Conservation (phyloP, 2,888 invertebrate genomes). For the Oscheius sp. region DNA sequence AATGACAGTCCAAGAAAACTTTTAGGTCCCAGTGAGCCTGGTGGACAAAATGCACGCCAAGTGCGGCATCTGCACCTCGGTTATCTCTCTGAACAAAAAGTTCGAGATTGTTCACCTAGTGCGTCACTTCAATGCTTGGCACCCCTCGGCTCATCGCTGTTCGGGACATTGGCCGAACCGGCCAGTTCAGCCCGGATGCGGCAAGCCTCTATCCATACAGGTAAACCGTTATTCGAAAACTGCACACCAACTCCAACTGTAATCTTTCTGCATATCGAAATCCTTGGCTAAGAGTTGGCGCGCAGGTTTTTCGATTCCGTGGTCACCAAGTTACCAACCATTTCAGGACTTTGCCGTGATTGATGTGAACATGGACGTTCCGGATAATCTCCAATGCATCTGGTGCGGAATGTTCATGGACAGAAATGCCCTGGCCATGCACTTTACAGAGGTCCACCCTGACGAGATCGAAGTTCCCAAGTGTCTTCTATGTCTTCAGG, state of each 20-base stretch:
- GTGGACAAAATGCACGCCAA: conserved; percentile 72
- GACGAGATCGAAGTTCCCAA: conserved; percentile 72
- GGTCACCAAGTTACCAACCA: no score
- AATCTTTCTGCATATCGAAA: no score
- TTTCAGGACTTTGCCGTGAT: conserved; percentile 70
- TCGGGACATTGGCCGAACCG: conserved; percentile 65
- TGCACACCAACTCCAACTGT: not conserved
- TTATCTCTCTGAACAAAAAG: conserved; percentile 71
- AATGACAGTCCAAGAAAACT: not conserved
- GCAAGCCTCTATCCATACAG: conserved; percentile 45
- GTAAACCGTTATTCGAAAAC: conserved; percentile 15
- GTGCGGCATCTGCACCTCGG: conserved; percentile 69
- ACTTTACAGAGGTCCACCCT: conserved; percentile 71
- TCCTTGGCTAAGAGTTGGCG: no score
- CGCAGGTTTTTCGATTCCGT: no score
- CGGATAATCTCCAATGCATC: conserved; percentile 72
- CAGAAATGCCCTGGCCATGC: conserved; percentile 62
- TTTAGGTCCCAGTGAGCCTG: conserved; percentile 67
- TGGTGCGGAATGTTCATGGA: conserved; percentile 73
- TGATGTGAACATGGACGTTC: conserved; percentile 50
- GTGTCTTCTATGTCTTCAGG: conserved; percentile 68
- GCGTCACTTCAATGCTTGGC: conserved; percentile 73
- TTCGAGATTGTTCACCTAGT: conserved; percentile 72
- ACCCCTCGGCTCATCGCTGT: conserved; percentile 71
- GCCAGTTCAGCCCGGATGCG: conserved; percentile 10